phyloP scores from a whole-genome alignment of 2,888 invertebrate genomes.

The Cactoblastis cactorum region DNA sequence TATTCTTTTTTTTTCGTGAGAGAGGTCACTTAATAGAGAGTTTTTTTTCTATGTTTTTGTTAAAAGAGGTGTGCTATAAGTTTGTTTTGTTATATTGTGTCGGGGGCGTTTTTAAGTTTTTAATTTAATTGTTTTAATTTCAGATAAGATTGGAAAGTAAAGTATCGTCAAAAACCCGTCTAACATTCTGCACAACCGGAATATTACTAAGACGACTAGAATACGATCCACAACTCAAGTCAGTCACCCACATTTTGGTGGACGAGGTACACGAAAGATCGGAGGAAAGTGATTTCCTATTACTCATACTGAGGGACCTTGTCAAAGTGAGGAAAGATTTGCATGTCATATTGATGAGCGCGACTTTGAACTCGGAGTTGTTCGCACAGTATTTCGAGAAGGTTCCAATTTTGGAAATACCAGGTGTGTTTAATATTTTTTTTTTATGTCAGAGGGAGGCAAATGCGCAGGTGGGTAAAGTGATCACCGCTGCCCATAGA shows the following conservation, averaged over 20 bases:
- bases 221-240: constrained; percentile 85
- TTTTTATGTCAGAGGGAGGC: background rate
- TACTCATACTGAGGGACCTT: constrained; percentile 89
- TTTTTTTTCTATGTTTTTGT: no score
- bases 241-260: constrained; percentile 90
- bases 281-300: constrained; percentile 93
- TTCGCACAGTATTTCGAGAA: constrained; percentile 91
- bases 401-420: constrained; percentile 89
- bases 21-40: no score
- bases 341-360: constrained; percentile 95
- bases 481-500: no score
- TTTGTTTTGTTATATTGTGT: no score
- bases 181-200: constrained; percentile 96
- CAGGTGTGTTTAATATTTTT: constrained; percentile 68
- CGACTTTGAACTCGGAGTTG: constrained; percentile 90
- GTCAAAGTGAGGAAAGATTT: constrained; percentile 85
- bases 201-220: constrained; percentile 91
- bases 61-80: no score
- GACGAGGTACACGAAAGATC: constrained; percentile 97
- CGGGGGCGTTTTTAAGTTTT: no score
- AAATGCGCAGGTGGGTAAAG: no score
- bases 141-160: constrained; percentile 90
- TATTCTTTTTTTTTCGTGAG: no score
- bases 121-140: constrained; percentile 50
- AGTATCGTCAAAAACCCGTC: constrained; percentile 86